Conservation (phyloP, 1,140 invertebrate genomes). For the Drosophila lowei region DNA sequence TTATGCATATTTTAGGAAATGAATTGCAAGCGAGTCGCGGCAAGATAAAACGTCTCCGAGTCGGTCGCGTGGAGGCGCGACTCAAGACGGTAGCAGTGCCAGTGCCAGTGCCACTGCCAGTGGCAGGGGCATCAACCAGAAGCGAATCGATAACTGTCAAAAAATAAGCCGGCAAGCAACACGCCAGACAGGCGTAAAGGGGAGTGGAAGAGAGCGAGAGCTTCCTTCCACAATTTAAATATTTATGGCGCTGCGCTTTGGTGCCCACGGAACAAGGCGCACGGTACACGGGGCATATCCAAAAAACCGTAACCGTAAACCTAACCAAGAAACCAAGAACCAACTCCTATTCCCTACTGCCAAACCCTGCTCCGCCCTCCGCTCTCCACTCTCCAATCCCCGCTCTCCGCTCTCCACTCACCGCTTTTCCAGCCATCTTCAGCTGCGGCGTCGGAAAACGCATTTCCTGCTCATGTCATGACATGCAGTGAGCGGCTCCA, state of each 20-base stretch:
- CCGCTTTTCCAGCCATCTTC: slow-evolving; percentile 25
- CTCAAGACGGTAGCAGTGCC: slow-evolving; percentile 13
- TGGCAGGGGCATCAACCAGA: slow-evolving; percentile 23
- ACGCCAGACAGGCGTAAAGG: slow-evolving; percentile 47
- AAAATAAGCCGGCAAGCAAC: slow-evolving; percentile 76
- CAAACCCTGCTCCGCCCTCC: background rate
- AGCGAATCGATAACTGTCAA: slow-evolving; percentile 77
- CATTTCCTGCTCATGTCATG: slow-evolving; percentile 79
- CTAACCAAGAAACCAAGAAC: slow-evolving; percentile 48
- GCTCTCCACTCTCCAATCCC: background rate
- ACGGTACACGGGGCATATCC: slow-evolving; percentile 64
- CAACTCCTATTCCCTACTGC: slow-evolving; percentile 22
- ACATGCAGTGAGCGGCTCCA: slow-evolving; percentile 46
- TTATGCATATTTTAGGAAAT: slow-evolving; percentile 74
- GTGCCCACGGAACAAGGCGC: slow-evolving; percentile 49
- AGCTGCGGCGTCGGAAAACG: slow-evolving; percentile 63
- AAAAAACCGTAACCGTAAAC: slow-evolving; percentile 79
- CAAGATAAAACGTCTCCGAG: slow-evolving; percentile 61
- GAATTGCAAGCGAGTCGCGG: slow-evolving; percentile 54
- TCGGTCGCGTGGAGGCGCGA: slow-evolving; percentile 19
- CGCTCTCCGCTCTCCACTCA: background rate
- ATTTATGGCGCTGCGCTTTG: slow-evolving; percentile 68
- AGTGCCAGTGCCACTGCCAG: slow-evolving; percentile 23
- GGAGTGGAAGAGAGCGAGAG: background rate
- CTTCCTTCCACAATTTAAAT: slow-evolving; percentile 69